phyloP scores from a whole-genome alignment of 2,113 vertebrate species.

The Pachypanchax playfairii region DNA sequence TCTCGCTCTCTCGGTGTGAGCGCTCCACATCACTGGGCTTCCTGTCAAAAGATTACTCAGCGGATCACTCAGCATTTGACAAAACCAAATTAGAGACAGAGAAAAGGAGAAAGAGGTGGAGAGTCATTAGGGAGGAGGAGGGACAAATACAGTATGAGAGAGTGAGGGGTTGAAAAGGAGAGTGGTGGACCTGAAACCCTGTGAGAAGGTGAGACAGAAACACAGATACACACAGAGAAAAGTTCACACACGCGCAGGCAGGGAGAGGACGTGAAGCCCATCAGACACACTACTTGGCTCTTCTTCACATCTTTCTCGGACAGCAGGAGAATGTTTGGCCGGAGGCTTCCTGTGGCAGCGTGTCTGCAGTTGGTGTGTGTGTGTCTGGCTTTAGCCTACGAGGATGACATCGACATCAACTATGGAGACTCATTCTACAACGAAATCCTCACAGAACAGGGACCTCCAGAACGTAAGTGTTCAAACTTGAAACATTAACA shows the following conservation, averaged over 20 bases:
- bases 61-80: constrained; percentile 76
- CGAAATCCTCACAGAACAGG: constrained; percentile 71
- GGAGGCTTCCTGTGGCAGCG: constrained; percentile 68
- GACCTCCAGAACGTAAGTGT: constrained; percentile 71
- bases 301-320: constrained; percentile 4
- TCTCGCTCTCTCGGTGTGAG: constrained; percentile 40
- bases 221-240: constrained; percentile 34
- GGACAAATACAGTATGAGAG: constrained; percentile 52
- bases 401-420: constrained; percentile 76
- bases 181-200: constrained; percentile 52
- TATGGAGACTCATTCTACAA: constrained; percentile 82
- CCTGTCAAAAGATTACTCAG: constrained; percentile 76
- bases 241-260: constrained; percentile 15
- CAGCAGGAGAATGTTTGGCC: constrained; percentile 66
- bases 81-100: constrained; percentile 28
- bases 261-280: constrained; percentile 17
- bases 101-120: constrained; percentile 34
- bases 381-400: constrained; percentile 72
- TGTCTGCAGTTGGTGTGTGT: constrained; percentile 65
- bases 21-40: constrained; percentile 50
- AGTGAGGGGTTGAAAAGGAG: constrained; percentile 65
- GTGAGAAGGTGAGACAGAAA: constrained; percentile 43
- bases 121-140: constrained; percentile 57
- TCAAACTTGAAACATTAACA: too few species aligned
- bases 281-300: too few species aligned